Evolutionary conservation across 2,888 invertebrate species (phyloP).

Genomic region (Temnothorax unifasciatus): DNA sequence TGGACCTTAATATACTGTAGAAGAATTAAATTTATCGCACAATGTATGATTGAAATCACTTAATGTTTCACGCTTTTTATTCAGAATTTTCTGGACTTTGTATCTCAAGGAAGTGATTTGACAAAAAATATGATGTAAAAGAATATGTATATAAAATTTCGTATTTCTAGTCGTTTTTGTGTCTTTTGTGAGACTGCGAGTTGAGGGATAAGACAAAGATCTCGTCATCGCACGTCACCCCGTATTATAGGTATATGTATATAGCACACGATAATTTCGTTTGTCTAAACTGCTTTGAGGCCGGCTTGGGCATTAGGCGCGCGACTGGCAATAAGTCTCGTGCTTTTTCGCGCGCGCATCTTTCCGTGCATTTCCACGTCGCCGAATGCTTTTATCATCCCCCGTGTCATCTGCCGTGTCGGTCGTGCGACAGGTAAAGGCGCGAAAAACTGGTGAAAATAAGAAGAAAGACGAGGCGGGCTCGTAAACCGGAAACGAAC

Average conservation of each 20-base stretch:
- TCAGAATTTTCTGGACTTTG: neutral
- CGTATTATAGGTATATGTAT: neutral
- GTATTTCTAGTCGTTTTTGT: neutral
- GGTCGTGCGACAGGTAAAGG: constrained; percentile 51
- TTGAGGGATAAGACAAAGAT: neutral
- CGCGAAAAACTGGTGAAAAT: constrained; percentile 50
- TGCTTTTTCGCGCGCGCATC: constrained; percentile 31
- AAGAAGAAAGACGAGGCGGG: constrained; percentile 38
- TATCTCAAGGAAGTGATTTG: neutral
- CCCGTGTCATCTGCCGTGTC: constrained; percentile 22
- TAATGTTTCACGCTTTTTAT: neutral
- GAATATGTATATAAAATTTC: neutral
- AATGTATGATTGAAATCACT: constrained; percentile 4
- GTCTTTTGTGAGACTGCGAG: neutral
- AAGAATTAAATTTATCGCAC: neutral
- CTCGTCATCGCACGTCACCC: neutral
- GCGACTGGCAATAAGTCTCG: constrained; percentile 43
- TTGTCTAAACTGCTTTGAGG: constrained; percentile 24
- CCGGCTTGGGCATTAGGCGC: neutral
- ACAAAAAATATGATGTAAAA: neutral
- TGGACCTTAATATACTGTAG: neutral
- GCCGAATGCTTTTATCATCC: constrained; percentile 49
- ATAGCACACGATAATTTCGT: constrained; percentile 7
- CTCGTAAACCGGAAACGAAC: constrained; percentile 54
- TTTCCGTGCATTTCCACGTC: constrained; percentile 41